These are phyloP conservation scores for Athene noctua DNA, from an alignment of 2,113 vertebrate species.

Conservation along the genomic window DNA sequence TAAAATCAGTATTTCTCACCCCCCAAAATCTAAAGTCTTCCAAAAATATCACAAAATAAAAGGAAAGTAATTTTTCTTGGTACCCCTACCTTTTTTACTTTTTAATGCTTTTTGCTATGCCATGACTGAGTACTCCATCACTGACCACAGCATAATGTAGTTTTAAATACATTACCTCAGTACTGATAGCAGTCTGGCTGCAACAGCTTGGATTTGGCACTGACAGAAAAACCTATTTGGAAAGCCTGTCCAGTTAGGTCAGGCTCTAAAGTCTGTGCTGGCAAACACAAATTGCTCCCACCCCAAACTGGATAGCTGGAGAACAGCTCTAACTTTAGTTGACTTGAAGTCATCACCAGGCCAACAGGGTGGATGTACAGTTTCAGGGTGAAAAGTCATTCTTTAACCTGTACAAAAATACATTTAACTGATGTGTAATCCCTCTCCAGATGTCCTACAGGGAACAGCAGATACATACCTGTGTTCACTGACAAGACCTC, in stretches of 20 bases:
- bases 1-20: neutral
- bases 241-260: neutral
- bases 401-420: neutral
- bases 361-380: neutral
- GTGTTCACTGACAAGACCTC: neutral
- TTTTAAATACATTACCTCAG: slow-evolving; percentile 8
- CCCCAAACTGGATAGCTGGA: neutral
- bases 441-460: neutral
- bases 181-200: neutral
- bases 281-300: neutral
- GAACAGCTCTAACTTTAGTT: neutral
- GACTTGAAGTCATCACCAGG: neutral
- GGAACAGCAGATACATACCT: neutral
- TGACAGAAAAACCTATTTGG: neutral
- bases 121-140: neutral
- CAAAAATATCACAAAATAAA: neutral
- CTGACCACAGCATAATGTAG: neutral
- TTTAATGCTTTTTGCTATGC: neutral
- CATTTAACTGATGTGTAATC: neutral
- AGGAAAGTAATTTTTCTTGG: neutral
- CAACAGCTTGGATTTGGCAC: neutral
- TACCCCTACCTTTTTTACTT: neutral
- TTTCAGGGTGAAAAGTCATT: neutral
- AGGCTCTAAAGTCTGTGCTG: neutral
- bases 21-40: neutral